These are phyloP conservation scores for Apis florea DNA, from an alignment of 1,140 invertebrate species.

Conservation along the genomic window DNA sequence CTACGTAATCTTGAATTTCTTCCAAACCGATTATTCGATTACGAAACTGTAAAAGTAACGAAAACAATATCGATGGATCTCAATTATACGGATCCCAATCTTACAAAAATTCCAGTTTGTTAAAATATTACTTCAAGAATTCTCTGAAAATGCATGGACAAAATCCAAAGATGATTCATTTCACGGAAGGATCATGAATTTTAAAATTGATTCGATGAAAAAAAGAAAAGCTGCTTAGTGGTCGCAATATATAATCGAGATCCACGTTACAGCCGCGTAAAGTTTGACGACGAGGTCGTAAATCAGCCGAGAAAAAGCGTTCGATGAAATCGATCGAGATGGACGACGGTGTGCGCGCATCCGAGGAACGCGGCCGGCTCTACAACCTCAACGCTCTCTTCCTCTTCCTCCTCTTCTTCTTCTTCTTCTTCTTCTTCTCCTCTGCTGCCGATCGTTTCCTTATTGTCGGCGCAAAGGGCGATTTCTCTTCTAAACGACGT, in stretches of 20 bases:
- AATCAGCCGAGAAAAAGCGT: conserved; percentile 37
- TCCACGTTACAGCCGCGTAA: conserved; percentile 20
- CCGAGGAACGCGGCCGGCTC: conserved; percentile 1
- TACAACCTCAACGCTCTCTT: neutral
- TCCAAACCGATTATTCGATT: too few species aligned
- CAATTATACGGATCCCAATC: too few species aligned
- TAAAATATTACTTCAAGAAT: too few species aligned
- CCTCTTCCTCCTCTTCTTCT: neutral
- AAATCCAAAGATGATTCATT: neutral
- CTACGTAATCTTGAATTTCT: too few species aligned
- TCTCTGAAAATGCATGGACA: too few species aligned
- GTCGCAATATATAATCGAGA: neutral
- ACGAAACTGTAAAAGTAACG: too few species aligned
- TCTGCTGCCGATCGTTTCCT: conserved; percentile 48
- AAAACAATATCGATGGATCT: too few species aligned
- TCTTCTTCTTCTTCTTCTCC: neutral
- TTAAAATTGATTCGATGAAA: neutral
- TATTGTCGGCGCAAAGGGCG: conserved; percentile 71
- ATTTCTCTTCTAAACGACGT: conserved; percentile 73
- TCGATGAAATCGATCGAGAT: conserved; percentile 39
- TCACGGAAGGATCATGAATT: neutral
- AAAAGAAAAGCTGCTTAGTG: too few species aligned
- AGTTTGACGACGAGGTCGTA: conserved; percentile 40
- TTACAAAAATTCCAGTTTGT: too few species aligned
- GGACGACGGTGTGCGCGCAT: neutral